Evolutionary conservation across 1,140 invertebrate species (phyloP), one percentile per base, ranked within the genome.

Genomic region (Drosophila micromelanica): DNA sequence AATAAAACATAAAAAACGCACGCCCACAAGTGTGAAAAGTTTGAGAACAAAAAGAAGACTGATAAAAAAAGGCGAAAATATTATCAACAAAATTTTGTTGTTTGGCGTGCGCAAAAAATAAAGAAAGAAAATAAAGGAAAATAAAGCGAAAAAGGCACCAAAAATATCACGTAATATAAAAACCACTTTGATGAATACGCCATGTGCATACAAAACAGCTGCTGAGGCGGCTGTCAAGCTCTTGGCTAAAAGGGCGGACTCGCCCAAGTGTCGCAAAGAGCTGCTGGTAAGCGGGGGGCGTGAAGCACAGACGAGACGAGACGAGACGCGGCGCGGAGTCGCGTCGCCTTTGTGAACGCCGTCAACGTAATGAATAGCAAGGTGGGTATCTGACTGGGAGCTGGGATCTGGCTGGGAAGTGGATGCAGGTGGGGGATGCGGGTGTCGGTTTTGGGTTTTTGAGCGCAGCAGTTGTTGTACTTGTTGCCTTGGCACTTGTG

Each of bases 171-270:
- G 84, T 87, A 87, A 89, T 87, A 90, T 78, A 86, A 90, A 90
- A 90, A 87, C 81, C 86, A 90, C 86, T 90, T 90, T 90, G 86
- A 90, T 90, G 86, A 86, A 90, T 90, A 90, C 86, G 86, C 86
- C 70, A 64, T 74, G 76, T 89, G 84, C 84, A 87, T 87, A 89
- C 80, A 80, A 89, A 89, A 67, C 76, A 89, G 77, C 69, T 69
- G 32, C 27, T 45, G 37, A 35, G 55, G 32, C 60, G 43, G 70
- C 75, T 63, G 56, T 76, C 79, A 69, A 73, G 37, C 56, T 70
- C 60, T 46, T 59, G 68, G 56, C 63, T 57, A 52, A 86, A 74
- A 82, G 68, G 49, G 52, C 61, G 59, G 38, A 27, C 30, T 27
- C 9, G 45, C 13, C 48, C 62, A 65, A 60, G 63, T 70, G 57